Conservation (phyloP, 2,888 invertebrate species). For the Leucania comma region DNA sequence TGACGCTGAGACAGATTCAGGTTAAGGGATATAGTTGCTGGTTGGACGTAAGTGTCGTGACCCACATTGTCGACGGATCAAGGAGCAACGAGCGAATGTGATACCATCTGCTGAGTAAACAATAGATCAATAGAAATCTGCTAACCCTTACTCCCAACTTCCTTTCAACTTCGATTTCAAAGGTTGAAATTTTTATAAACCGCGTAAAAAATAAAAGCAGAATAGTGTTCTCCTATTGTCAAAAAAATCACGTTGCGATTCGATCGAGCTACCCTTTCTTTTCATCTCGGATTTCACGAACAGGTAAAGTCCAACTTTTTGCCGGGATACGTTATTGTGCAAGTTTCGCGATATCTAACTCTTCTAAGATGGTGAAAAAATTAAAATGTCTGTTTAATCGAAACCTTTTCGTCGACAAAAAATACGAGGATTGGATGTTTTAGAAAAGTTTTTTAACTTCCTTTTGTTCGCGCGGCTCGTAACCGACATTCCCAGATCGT, state of each 20-base stretch:
- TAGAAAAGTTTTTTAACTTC: constrained; percentile 85
- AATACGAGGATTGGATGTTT: constrained; percentile 81
- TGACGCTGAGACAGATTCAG: constrained; percentile 39
- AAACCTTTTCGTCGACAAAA: constrained; percentile 84
- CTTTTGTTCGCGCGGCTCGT: constrained; percentile 84
- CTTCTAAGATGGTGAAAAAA: constrained; percentile 84
- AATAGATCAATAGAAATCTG: constrained; percentile 78
- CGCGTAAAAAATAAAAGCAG: constrained; percentile 83
- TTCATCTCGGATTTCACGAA: constrained; percentile 88
- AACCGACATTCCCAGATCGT: constrained; percentile 90
- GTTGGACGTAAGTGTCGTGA: constrained; percentile 71
- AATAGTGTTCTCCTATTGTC: constrained; percentile 70
- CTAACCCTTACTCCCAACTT: constrained; percentile 88
- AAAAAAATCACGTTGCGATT: constrained; percentile 82
- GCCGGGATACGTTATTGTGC: constrained; percentile 83
- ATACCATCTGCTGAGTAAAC: constrained; percentile 81
- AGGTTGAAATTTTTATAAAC: constrained; percentile 80
- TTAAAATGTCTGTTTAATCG: constrained; percentile 85
- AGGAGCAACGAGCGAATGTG: constrained; percentile 80
- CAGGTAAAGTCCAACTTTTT: constrained; percentile 88
- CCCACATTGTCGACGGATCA: constrained; percentile 84
- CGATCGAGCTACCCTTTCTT: constrained; percentile 88
- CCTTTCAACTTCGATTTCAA: constrained; percentile 84
- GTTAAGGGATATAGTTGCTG: constrained; percentile 55
- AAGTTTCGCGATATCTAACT: constrained; percentile 87